Base-by-base conservation (phyloP, 2,113 vertebrate species). In the Grantiella picta region DNA sequence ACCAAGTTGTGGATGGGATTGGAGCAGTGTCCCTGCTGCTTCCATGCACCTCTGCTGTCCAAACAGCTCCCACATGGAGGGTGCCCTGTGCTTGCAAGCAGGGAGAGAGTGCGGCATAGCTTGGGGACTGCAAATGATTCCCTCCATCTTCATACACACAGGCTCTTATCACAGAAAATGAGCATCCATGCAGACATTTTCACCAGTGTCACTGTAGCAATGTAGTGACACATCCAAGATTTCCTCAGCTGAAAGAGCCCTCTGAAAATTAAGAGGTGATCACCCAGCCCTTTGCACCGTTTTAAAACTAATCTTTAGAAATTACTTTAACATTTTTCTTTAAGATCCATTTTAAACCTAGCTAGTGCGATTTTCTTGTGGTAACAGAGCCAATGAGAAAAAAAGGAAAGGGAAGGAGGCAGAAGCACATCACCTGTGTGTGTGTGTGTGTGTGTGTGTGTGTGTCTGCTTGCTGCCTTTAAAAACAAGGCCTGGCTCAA, bases 81-180 rank as follows among this genome's bases (percentile, higher is more conserved):
- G 22, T 79, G 29, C 19, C 5, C 0, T 36, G 56, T 59, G 38
- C 44, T 88, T 5, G 1, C 66, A 38, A 0, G 0, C 47, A 66
- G 40, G 70, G 53, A 52, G 27, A 0, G 0, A n/a, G 24, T 24
- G 50, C 33, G 28, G 60, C 47, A 25, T 44, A 64, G 35, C 49
- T 35, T 36, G 21, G 19, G 31, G 19, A 40, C 11, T 65, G 44
- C 47, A 65, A 56, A 53, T n/a, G 0, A 59, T 63, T 76, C 44
- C 25, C 11, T 50, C 40, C 33, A 1, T 64, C 42, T 49, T 82
- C 61, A 16, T 24, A 61, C 2, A 1, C 14, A 11, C 2, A 42
- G 29, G 33, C 15, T 83, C 50, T 64, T 15, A 38, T n/a, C 33
- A 56, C 53, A 86, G 57, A 35, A 80, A 89, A 21, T 64, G 53